phyloP scores from a whole-genome alignment of 2,797 vertebrate genomes.

The Monodelphis domestica region DNA sequence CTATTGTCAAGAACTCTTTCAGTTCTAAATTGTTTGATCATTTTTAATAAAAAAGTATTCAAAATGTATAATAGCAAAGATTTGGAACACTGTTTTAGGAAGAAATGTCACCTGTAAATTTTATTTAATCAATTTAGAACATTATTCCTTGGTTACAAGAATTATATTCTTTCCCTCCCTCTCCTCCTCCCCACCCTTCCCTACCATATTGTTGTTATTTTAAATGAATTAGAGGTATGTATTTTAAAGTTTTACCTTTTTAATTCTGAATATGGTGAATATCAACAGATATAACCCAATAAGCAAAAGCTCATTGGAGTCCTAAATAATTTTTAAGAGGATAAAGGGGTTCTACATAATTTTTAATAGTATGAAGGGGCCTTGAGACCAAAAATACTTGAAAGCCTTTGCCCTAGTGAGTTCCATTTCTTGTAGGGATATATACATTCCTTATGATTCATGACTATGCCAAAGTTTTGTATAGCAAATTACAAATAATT shows the following conservation, averaged over 20 bases:
- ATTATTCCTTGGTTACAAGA: no score
- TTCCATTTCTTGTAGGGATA: neutral
- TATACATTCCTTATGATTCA: neutral
- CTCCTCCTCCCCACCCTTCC: no score
- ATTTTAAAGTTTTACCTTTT: neutral
- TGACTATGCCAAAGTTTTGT: neutral
- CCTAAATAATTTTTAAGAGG: neutral
- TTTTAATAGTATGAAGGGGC: neutral
- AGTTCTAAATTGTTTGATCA: no score
- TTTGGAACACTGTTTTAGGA: no score
- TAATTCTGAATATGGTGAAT: neutral
- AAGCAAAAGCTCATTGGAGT: neutral
- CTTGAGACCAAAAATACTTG: neutral
- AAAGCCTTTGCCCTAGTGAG: neutral
- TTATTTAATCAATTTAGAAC: no score
- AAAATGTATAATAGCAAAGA: no score
- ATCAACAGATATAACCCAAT: neutral
- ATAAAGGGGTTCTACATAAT: no score
- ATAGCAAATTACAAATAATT: neutral
- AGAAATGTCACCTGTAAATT: no score
- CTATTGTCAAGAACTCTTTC: no score
- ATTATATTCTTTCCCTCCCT: no score
- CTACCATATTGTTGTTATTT: neutral
- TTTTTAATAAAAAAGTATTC: no score
- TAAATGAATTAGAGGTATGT: neutral